Percentiles rank a stretch among this genome's conserved stretches.
Evolutionary conservation across 2,888 invertebrate genomes (phyloP).

Genomic region (Cyaniris semiargus): DNA sequence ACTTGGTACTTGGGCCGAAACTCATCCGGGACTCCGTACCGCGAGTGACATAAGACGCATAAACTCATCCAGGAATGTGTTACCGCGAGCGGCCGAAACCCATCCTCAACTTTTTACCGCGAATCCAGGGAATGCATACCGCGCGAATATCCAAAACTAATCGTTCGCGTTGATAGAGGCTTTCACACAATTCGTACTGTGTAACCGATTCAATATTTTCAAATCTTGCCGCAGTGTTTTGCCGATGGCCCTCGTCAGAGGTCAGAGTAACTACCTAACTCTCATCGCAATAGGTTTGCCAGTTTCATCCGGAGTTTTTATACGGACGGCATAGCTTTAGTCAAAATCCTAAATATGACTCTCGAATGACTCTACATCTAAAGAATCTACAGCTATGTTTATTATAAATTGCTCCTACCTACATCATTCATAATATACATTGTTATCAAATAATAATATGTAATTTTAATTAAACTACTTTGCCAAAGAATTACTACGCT

Average conservation of each 20-base stretch:
- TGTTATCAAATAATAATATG: background rate
- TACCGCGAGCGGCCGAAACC: background rate
- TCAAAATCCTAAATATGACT: background rate
- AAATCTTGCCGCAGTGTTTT: background rate
- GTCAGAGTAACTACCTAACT: no score
- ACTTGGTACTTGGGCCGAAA: background rate
- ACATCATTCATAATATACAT: background rate
- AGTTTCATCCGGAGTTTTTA: background rate
- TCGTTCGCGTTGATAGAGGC: background rate
- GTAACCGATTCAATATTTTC: background rate
- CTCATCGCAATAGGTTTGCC: background rate
- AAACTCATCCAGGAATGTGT: background rate
- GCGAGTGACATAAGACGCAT: background rate
- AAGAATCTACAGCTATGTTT: background rate
- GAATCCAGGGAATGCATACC: background rate
- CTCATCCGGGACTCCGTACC: background rate
- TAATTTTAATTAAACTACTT: background rate
- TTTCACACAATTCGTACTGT: no score
- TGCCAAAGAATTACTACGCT: background rate
- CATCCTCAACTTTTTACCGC: background rate
- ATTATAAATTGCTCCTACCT: background rate
- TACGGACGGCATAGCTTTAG: background rate
- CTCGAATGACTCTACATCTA: conserved; percentile 1
- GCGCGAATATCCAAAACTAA: background rate
- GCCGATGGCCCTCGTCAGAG: no score